A percentile compares a stretch with the other conserved stretches of the same genome.
These are phyloP conservation scores for Caradrina clavipalpis DNA, from an alignment of 2,888 invertebrate genomes.

Conservation along the genomic window DNA sequence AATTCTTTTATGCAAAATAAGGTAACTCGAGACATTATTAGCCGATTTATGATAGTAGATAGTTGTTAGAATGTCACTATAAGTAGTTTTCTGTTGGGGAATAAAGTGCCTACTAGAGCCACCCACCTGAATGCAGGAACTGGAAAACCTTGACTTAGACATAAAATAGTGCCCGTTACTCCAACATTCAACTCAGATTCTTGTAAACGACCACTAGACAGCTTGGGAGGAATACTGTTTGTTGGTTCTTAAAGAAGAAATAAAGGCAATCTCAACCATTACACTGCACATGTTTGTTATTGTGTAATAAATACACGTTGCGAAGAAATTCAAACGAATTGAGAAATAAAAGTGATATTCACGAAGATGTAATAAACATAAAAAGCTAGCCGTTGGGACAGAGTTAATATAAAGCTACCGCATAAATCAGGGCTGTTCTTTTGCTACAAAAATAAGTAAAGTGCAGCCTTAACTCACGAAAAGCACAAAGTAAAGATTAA, in stretches of 20 bases:
- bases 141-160: slow-evolving; percentile 94
- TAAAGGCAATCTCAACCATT: slow-evolving; percentile 64
- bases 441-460: slow-evolving; percentile 67
- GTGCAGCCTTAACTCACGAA: slow-evolving; percentile 80
- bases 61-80: neutral
- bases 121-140: slow-evolving; percentile 94
- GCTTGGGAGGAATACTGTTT: slow-evolving; percentile 92
- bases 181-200: slow-evolving; percentile 81
- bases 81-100: neutral
- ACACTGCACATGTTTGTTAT: slow-evolving; percentile 56
- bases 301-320: slow-evolving; percentile 53
- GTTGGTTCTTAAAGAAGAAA: slow-evolving; percentile 92
- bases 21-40: slow-evolving; percentile 22
- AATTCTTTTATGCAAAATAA: slow-evolving; percentile 22
- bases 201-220: slow-evolving; percentile 91
- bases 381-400: slow-evolving; percentile 65
- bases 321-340: slow-evolving; percentile 58
- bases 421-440: slow-evolving; percentile 66
- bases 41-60: slow-evolving; percentile 5
- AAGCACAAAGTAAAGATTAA: slow-evolving; percentile 91
- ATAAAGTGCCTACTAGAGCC: slow-evolving; percentile 51
- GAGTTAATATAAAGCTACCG: slow-evolving; percentile 70
- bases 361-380: slow-evolving; percentile 63
- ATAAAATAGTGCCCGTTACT: slow-evolving; percentile 90
- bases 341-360: slow-evolving; percentile 53